Percentiles rank a stretch among this genome's conserved stretches.
phyloP scores from a whole-genome alignment of 2,797 vertebrate species.

The Psittacula derbiana region DNA sequence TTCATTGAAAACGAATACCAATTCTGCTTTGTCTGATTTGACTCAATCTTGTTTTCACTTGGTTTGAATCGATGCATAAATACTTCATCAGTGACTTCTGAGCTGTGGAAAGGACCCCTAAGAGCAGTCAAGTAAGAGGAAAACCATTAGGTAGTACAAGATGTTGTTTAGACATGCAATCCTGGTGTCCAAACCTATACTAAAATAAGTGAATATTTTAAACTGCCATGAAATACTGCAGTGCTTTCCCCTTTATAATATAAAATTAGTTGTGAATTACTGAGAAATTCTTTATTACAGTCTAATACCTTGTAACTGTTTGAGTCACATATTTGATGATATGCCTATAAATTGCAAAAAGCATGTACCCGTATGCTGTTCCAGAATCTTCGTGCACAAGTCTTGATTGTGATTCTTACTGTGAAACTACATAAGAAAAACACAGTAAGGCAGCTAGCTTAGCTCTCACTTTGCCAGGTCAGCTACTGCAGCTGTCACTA shows the following conservation, averaged over 20 bases:
- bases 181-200: background rate
- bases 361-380: background rate
- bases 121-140: background rate
- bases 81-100: background rate
- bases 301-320: background rate
- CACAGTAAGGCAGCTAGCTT: background rate
- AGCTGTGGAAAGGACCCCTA: background rate
- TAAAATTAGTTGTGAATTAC: background rate
- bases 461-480: slow-evolving; percentile 32
- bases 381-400: background rate
- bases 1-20: background rate
- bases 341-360: background rate
- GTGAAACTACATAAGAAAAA: background rate
- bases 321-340: background rate
- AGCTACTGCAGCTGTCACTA: slow-evolving; percentile 54
- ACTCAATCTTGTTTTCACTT: background rate
- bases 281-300: background rate
- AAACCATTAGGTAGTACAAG: background rate
- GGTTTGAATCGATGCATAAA: background rate
- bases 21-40: background rate
- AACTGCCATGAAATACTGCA: background rate
- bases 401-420: background rate
- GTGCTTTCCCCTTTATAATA: background rate
- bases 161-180: background rate
- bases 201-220: background rate